Base-by-base conservation (phyloP, 2,888 invertebrate species). In the Tupiocoris notatus region DNA sequence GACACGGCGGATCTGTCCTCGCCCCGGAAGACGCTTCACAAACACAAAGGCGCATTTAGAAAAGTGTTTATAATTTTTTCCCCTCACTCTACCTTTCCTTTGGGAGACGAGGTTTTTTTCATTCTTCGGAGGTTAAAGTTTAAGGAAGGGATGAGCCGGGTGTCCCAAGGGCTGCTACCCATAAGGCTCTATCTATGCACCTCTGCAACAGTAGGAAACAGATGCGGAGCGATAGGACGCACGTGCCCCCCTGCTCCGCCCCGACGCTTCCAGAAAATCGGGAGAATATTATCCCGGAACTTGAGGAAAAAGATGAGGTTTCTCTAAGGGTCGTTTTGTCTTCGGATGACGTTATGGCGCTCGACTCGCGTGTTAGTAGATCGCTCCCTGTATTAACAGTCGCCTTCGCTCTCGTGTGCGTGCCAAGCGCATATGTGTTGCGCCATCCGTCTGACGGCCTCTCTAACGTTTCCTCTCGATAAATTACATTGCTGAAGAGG, bases 31-130 rank as follows among this genome's bases (percentile, higher is more conserved):
- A 70, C 58, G 70, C 58, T 17, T 25, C 61, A 58, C 59, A 39
- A 39, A 54, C 66, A 70, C 70, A 70, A 70, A 70, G 25, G 70
- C 70, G 25, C 70, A 70, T 70, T 70, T 56, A 57, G 59, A 70
- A 24, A 70, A 70, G 70, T 70, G 70, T 70, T 70, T 70, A 70
- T 70, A 59, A 70, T 70, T 70, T 70, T 70, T 70, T 59, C 20
- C 59, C 59, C 59, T 59, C 59, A n/a, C 59, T n/a, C n/a, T n/a
- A n/a, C 59, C 20, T n/a, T 58, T 66, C 25, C 20, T 1, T 17
- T 16, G 17, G 12, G 39, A 24, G 17, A 65, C 12, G 39, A 67
- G 16, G 2, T 58, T 70, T 70, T 70, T 70, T 67, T 57, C n/a
- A 23, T 23, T 64, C n/a, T 64, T 22, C 2, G 39, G 39, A 39